These are phyloP conservation scores for Botia kubotai DNA, from an alignment of 2,797 vertebrate species.

Conservation along the genomic window DNA sequence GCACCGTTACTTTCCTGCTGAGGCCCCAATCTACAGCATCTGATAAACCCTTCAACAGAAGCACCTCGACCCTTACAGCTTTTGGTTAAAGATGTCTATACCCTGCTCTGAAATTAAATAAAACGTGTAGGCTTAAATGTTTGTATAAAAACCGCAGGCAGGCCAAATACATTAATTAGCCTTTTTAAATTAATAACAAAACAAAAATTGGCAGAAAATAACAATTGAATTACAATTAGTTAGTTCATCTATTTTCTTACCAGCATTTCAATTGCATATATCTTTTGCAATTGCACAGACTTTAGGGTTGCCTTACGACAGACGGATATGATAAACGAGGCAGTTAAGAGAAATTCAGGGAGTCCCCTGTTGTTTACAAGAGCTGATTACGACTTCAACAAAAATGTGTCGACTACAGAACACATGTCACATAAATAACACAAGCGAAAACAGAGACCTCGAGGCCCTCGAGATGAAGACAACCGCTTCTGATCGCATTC, in stretches of 20 bases:
- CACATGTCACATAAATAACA: slow-evolving; percentile 38
- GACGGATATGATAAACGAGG: slow-evolving; percentile 20
- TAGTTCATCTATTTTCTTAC: too few species aligned
- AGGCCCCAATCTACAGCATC: slow-evolving; percentile 35
- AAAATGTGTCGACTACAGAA: not conserved
- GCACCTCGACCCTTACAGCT: not conserved
- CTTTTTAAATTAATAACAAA: too few species aligned
- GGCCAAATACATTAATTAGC: not conserved
- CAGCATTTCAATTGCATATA: too few species aligned
- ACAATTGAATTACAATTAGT: too few species aligned
- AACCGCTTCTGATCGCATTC: slow-evolving; percentile 2
- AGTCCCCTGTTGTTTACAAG: slow-evolving; percentile 41
- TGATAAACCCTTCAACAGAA: slow-evolving; percentile 7
- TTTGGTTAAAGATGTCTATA: not conserved
- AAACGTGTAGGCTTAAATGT: not conserved
- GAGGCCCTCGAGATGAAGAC: not conserved
- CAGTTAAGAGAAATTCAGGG: slow-evolving; percentile 18
- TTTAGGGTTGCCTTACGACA: not conserved
- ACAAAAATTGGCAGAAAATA: too few species aligned
- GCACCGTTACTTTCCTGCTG: slow-evolving; percentile 38
- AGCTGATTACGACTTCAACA: slow-evolving; percentile 50
- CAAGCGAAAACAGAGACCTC: slow-evolving; percentile 11
- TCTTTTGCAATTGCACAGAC: too few species aligned
- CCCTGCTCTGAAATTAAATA: not conserved
- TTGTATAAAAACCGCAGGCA: not conserved